Percentiles rank a stretch among this genome's conserved stretches.
Conservation (phyloP, 2,888 invertebrate species). For the Eristalis tenax region DNA sequence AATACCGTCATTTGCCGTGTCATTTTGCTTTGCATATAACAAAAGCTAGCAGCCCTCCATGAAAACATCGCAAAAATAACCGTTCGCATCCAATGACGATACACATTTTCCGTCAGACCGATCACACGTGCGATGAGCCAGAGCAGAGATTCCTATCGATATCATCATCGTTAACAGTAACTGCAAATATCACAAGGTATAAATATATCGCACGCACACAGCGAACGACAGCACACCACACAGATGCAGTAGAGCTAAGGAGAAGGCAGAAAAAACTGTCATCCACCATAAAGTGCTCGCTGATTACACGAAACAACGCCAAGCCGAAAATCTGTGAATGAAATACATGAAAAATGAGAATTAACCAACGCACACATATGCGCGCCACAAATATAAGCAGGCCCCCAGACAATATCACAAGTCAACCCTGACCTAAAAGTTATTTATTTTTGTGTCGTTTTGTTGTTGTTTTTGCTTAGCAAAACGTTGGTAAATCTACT, state of each 20-base stretch:
- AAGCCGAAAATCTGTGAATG: constrained; percentile 50
- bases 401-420: constrained; percentile 76
- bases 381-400: constrained; percentile 73
- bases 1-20: background rate
- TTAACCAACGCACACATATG: constrained; percentile 53
- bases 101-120: constrained; percentile 38
- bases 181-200: constrained; percentile 51
- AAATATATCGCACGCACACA: constrained; percentile 28
- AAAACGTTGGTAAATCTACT: constrained; percentile 40
- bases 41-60: background rate
- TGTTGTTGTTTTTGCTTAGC: constrained; percentile 25
- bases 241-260: background rate
- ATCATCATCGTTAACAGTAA: constrained; percentile 60
- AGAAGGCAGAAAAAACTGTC: constrained; percentile 44
- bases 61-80: constrained; percentile 16
- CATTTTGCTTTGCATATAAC: background rate
- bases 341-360: constrained; percentile 44
- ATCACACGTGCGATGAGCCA: constrained; percentile 45
- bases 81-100: constrained; percentile 26
- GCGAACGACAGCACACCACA: background rate
- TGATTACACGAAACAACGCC: background rate
- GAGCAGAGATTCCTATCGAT: constrained; percentile 47
- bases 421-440: constrained; percentile 81
- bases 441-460: constrained; percentile 67
- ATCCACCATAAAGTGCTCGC: constrained; percentile 31